A percentile compares a stretch with the other conserved stretches of the same genome.
These are phyloP conservation scores for Drosophila lowei DNA, from an alignment of 1,140 invertebrate genomes.

Conservation along the genomic window DNA sequence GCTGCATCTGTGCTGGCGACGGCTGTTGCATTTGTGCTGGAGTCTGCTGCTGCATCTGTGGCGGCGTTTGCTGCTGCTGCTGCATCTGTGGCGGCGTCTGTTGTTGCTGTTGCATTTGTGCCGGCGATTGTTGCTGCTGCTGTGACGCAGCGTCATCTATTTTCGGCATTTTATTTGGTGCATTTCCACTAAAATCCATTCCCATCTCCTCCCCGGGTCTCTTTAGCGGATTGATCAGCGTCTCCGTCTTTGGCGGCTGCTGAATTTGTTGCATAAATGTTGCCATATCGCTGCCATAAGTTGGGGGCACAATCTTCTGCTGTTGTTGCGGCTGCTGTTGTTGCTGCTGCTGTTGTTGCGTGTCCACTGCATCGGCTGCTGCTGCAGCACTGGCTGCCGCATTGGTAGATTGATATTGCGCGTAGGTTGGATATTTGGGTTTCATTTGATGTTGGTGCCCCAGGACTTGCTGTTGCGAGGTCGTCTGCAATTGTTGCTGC, in stretches of 20 bases:
- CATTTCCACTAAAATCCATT: slow-evolving; percentile 66
- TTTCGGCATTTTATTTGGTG: slow-evolving; percentile 58
- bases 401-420: slow-evolving; percentile 78
- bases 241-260: slow-evolving; percentile 65
- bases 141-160: slow-evolving; percentile 60
- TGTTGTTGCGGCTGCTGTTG: slow-evolving; percentile 36
- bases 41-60: slow-evolving; percentile 51
- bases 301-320: slow-evolving; percentile 62
- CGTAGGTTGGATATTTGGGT: slow-evolving; percentile 75
- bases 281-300: slow-evolving; percentile 71
- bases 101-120: slow-evolving; percentile 49
- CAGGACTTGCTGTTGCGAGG: slow-evolving; percentile 38
- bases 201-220: slow-evolving; percentile 59
- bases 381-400: slow-evolving; percentile 71
- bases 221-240: slow-evolving; percentile 66
- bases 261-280: slow-evolving; percentile 78
- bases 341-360: slow-evolving; percentile 30
- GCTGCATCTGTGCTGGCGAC: slow-evolving; percentile 52
- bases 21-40: slow-evolving; percentile 25
- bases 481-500: slow-evolving; percentile 34
- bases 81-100: slow-evolving; percentile 46
- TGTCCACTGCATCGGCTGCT: slow-evolving; percentile 58
- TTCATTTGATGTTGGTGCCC: slow-evolving; percentile 39
- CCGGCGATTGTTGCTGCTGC: slow-evolving; percentile 72
- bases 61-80: slow-evolving; percentile 77